Conservation (phyloP, 2,888 invertebrate species). For the Leuctra nigra region DNA sequence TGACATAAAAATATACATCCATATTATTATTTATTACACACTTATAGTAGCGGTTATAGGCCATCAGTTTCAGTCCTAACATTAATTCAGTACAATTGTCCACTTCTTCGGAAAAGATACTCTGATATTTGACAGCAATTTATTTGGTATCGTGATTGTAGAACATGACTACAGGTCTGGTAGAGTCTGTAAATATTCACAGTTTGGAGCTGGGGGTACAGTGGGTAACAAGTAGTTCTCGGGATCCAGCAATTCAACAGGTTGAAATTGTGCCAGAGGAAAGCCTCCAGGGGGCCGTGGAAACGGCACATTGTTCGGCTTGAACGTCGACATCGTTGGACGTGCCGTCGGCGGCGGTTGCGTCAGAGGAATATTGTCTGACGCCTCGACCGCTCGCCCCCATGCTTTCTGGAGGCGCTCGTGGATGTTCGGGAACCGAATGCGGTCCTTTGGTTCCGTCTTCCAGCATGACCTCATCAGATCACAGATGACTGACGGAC, state of each 20-base stretch:
- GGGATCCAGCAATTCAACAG: conserved; percentile 51
- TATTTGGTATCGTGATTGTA: neutral
- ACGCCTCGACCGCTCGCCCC: conserved; percentile 35
- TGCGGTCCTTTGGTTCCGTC: conserved; percentile 68
- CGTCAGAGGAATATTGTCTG: neutral
- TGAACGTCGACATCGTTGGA: neutral
- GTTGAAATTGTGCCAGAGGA: conserved; percentile 31
- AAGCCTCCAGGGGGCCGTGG: conserved; percentile 37
- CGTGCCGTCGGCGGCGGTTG: neutral
- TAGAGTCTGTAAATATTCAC: conserved; percentile 52
- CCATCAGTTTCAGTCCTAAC: too few relatives aligned
- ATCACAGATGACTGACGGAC: conserved; percentile 63
- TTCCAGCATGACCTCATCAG: conserved; percentile 78
- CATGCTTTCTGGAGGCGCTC: conserved; percentile 50
- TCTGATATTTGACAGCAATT: neutral
- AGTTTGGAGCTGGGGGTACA: conserved; percentile 43
- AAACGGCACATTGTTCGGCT: conserved; percentile 23
- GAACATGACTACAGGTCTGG: conserved; percentile 35
- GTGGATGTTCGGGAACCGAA: conserved; percentile 63
- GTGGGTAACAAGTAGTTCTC: conserved; percentile 61
- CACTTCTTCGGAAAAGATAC: too few relatives aligned
- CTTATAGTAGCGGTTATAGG: too few relatives aligned
- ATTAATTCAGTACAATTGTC: too few relatives aligned
- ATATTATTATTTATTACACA: too few relatives aligned
- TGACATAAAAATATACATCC: too few relatives aligned